These are phyloP conservation scores for Chymomyza procnemis DNA, from an alignment of 2,888 invertebrate genomes.

Conservation along the genomic window DNA sequence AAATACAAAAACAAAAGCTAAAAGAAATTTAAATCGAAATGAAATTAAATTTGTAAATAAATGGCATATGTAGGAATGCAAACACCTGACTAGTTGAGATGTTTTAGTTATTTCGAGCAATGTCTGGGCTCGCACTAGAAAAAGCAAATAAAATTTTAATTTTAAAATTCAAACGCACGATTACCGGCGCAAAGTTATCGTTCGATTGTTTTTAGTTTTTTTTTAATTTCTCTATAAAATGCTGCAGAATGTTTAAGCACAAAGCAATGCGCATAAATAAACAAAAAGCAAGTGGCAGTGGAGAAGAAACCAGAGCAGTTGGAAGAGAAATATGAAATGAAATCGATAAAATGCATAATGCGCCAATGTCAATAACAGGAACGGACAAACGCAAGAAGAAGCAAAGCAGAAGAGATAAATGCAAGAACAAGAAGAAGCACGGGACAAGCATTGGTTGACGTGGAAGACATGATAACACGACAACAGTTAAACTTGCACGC, in stretches of 20 bases:
- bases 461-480: neutral
- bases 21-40: slow-evolving; percentile 9
- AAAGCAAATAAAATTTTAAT: slow-evolving; percentile 1
- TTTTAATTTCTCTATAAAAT: neutral
- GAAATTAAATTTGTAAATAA: slow-evolving; percentile 29
- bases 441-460: neutral
- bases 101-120: neutral
- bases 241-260: neutral
- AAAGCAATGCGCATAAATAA: neutral
- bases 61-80: slow-evolving; percentile 49
- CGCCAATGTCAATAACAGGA: slow-evolving; percentile 39
- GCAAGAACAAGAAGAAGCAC: slow-evolving; percentile 5
- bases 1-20: slow-evolving; percentile 9
- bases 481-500: neutral
- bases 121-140: slow-evolving; percentile 18
- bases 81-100: slow-evolving; percentile 32
- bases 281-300: neutral
- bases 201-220: neutral
- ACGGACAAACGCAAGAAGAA: neutral
- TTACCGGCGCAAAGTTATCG: slow-evolving; percentile 15
- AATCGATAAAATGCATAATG: slow-evolving; percentile 54
- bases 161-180: slow-evolving; percentile 15
- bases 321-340: neutral
- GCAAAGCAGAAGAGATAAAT: neutral
- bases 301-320: neutral